These are phyloP conservation scores for Prunella fulvescens DNA, from an alignment of 2,113 vertebrate genomes.

Conservation along the genomic window DNA sequence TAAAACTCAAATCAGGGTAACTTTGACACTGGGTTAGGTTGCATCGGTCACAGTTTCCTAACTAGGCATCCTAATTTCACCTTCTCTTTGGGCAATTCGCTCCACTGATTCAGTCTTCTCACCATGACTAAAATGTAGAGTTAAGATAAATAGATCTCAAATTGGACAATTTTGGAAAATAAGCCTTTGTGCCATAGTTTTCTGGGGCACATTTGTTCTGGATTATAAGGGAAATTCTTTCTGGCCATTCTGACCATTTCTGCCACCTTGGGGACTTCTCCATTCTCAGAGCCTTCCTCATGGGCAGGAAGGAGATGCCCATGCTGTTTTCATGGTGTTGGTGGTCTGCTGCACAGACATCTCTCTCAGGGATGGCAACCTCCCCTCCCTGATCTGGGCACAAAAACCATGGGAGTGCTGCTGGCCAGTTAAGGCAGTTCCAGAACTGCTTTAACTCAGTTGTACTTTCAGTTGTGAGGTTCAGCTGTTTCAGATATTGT, in stretches of 20 bases:
- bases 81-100: not conserved
- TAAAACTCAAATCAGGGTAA: not conserved
- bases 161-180: not conserved
- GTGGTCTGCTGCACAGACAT: not conserved
- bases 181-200: not conserved
- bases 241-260: not conserved
- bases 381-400: not conserved
- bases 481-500: not conserved
- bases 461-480: not conserved
- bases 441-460: not conserved
- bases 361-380: not conserved
- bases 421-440: not conserved
- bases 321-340: not conserved
- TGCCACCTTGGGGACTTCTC: not conserved
- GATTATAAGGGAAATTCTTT: not conserved
- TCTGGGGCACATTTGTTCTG: not conserved
- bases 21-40: not conserved
- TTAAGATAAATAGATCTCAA: not conserved
- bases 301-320: not conserved
- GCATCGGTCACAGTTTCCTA: not conserved
- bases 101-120: not conserved
- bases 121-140: not conserved
- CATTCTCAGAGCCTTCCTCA: accelerated
- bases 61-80: not conserved
- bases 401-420: not conserved